A percentile compares a stretch with the other conserved stretches of the same genome.
phyloP scores from a whole-genome alignment of 2,797 vertebrate genomes.

The Spondyliosoma cantharus region DNA sequence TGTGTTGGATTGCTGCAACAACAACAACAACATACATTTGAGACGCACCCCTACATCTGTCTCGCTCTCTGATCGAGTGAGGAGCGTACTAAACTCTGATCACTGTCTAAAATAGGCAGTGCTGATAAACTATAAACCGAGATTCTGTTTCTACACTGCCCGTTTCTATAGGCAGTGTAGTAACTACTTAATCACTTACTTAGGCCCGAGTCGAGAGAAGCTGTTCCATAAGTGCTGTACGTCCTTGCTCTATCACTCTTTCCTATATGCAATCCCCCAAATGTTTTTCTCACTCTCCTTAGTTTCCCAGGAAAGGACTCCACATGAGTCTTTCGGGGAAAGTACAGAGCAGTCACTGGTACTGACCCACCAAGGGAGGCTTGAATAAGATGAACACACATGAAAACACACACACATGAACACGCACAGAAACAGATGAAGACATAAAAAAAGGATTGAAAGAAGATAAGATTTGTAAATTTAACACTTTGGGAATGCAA shows the following conservation, averaged over 20 bases:
- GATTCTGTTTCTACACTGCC: too few relatives aligned
- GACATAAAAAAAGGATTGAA: not conserved
- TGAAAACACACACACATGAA: not conserved
- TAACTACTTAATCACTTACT: too few relatives aligned
- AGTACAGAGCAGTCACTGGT: constrained; percentile 45
- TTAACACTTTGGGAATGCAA: not conserved
- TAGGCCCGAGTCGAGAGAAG: not conserved
- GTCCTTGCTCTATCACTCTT: not conserved
- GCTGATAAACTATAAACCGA: too few relatives aligned
- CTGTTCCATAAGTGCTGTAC: constrained; percentile 20
- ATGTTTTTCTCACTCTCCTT: constrained; percentile 31
- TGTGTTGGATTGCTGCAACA: too few relatives aligned
- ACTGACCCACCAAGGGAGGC: constrained; percentile 30
- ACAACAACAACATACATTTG: too few relatives aligned
- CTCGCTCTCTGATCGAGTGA: too few relatives aligned
- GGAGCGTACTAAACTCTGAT: too few relatives aligned
- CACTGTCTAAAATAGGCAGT: too few relatives aligned
- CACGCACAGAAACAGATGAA: not conserved
- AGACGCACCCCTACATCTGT: too few relatives aligned
- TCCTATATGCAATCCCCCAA: not conserved
- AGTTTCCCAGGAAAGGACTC: constrained; percentile 57
- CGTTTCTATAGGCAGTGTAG: too few relatives aligned
- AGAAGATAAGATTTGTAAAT: not conserved
- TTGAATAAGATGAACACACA: not conserved
- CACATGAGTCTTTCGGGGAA: constrained; percentile 59